Evolutionary conservation across 2,113 vertebrate genomes (phyloP).

Genomic region (Cranoglanis bouderius): DNA sequence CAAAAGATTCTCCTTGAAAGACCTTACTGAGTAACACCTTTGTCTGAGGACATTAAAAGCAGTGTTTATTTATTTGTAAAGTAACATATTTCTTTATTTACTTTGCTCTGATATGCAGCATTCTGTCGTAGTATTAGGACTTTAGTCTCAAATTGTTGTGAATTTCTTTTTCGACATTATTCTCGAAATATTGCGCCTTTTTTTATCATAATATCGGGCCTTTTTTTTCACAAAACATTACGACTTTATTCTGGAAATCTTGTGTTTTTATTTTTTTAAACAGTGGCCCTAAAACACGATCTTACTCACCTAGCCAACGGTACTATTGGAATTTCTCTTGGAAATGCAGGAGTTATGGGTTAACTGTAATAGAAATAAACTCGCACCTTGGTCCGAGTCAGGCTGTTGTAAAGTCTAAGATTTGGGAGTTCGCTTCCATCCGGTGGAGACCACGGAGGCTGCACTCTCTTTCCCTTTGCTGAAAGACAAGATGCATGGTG

Average conservation of each 20-base stretch:
- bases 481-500: slow-evolving; percentile 41
- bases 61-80: background rate
- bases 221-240: background rate
- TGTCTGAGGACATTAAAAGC: no score
- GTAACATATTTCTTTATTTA: background rate
- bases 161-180: background rate
- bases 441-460: slow-evolving; percentile 85
- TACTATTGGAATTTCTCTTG: background rate
- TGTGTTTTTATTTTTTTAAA: background rate
- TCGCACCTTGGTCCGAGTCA: slow-evolving; percentile 88
- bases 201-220: background rate
- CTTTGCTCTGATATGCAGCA: background rate
- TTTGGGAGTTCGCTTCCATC: slow-evolving; percentile 75
- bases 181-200: background rate
- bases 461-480: slow-evolving; percentile 84
- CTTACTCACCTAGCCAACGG: background rate
- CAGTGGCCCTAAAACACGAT: background rate
- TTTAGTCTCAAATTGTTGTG: background rate
- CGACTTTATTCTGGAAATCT: background rate
- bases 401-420: slow-evolving; percentile 92
- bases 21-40: no score
- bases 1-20: no score
- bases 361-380: background rate
- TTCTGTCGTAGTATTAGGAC: background rate
- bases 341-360: background rate